Evolutionary conservation across 2,797 vertebrate species (phyloP).

Genomic region (Argyrosomus regius): DNA sequence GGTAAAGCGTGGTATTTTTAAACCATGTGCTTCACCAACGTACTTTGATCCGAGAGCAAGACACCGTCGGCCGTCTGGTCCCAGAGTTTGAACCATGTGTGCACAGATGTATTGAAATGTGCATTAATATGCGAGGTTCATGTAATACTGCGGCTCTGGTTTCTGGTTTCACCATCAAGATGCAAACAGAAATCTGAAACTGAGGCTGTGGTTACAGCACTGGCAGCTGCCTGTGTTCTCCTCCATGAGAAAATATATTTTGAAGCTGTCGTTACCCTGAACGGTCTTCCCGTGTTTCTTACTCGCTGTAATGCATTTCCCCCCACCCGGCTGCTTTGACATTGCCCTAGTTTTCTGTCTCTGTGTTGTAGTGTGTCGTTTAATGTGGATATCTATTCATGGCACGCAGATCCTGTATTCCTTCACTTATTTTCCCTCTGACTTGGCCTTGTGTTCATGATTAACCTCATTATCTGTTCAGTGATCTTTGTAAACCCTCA

Average conservation of each 20-base stretch:
- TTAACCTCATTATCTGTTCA: slow-evolving; percentile 64
- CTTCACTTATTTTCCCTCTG: slow-evolving; percentile 22
- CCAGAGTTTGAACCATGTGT: slow-evolving; percentile 12
- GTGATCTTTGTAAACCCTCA: slow-evolving; percentile 38
- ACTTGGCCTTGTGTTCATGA: slow-evolving; percentile 35
- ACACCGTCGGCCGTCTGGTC: neutral
- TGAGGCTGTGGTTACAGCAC: slow-evolving; percentile 29
- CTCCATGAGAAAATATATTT: slow-evolving; percentile 32
- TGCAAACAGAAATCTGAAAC: slow-evolving; percentile 36
- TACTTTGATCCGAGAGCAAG: slow-evolving; percentile 38
- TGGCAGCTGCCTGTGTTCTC: slow-evolving; percentile 36
- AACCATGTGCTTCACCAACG: slow-evolving; percentile 21
- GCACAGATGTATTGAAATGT: slow-evolving; percentile 33
- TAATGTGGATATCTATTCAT: slow-evolving; percentile 56
- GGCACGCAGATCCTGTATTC: slow-evolving; percentile 45
- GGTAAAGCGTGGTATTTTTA: slow-evolving; percentile 63
- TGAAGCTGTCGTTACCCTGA: slow-evolving; percentile 39
- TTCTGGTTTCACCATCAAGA: slow-evolving; percentile 20
- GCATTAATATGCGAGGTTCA: slow-evolving; percentile 40
- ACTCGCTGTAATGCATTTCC: slow-evolving; percentile 19
- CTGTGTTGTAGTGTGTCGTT: slow-evolving; percentile 44
- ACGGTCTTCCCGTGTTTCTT: slow-evolving; percentile 32
- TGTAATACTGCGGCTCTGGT: neutral
- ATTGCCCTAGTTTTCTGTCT: slow-evolving; percentile 73
- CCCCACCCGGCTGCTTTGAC: slow-evolving; percentile 57